These are phyloP conservation scores for Synergus japonicus DNA, from an alignment of 2,888 invertebrate genomes.

Conservation along the genomic window DNA sequence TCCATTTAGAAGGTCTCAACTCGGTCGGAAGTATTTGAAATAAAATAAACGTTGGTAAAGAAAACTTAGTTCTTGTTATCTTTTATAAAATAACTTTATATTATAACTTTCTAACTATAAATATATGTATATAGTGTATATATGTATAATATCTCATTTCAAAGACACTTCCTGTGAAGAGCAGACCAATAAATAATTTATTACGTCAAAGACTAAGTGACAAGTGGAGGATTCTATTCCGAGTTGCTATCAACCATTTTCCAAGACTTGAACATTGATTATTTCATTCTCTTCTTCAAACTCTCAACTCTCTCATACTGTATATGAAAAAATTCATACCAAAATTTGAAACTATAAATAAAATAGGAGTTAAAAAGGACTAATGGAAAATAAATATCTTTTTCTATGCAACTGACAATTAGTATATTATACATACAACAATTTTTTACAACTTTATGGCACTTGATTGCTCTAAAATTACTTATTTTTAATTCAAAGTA, in stretches of 20 bases:
- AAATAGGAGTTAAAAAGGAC: neutral
- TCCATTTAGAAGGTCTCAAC: slow-evolving; percentile 33
- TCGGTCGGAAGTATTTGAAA: slow-evolving; percentile 9
- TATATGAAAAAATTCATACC: neutral
- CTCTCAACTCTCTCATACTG: neutral
- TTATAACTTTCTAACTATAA: neutral
- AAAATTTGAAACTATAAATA: neutral
- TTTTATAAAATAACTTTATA: neutral
- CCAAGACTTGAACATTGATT: slow-evolving; percentile 38
- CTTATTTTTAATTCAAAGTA: neutral
- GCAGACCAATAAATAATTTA: slow-evolving; percentile 28
- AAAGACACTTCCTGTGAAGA: slow-evolving; percentile 22
- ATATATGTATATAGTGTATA: too few relatives aligned
- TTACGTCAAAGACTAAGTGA: slow-evolving; percentile 37
- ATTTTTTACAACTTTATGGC: too few relatives aligned
- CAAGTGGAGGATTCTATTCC: slow-evolving; percentile 29
- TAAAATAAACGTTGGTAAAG: neutral
- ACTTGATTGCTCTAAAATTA: neutral
- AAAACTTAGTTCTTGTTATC: neutral
- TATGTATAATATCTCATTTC: neutral
- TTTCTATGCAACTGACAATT: neutral
- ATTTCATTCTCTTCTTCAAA: neutral
- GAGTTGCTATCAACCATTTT: slow-evolving; percentile 35
- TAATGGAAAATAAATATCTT: neutral
- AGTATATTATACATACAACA: neutral